Evolutionary conservation across 2,888 invertebrate genomes (phyloP).

Genomic region (Sussaba pulchella): DNA sequence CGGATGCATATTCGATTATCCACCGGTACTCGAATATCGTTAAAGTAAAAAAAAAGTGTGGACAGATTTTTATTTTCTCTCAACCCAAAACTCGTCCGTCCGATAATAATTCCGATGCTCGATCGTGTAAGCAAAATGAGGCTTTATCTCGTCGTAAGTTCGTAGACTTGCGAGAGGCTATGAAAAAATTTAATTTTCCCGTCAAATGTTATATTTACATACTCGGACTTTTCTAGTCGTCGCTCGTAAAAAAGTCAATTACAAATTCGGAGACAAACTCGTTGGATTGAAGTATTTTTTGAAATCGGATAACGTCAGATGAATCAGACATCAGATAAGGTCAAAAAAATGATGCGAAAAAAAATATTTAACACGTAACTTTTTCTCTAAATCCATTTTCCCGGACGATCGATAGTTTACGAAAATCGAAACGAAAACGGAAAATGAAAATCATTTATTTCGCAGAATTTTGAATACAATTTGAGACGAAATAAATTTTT

Average conservation of each 20-base stretch:
- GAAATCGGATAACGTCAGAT: too few species aligned
- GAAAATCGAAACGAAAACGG: too few species aligned
- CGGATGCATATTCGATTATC: constrained; percentile 9
- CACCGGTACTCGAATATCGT: constrained; percentile 1
- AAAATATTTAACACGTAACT: too few species aligned
- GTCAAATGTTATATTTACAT: neutral
- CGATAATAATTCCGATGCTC: neutral
- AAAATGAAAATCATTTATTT: too few species aligned
- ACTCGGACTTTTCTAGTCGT: neutral
- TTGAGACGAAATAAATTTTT: too few species aligned
- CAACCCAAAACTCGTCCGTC: neutral
- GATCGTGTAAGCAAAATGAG: neutral
- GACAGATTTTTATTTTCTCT: neutral
- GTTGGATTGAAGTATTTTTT: too few species aligned
- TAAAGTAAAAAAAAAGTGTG: neutral
- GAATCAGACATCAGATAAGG: too few species aligned
- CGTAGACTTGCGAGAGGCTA: neutral
- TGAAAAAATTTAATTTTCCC: neutral
- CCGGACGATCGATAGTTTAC: too few species aligned
- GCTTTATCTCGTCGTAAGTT: neutral
- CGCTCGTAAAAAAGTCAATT: neutral
- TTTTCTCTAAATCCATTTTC: too few species aligned
- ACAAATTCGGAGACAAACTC: too few species aligned
- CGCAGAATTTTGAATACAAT: too few species aligned
- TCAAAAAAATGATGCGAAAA: too few species aligned